Evolutionary conservation across 2,797 vertebrate genomes (phyloP), one percentile per base, ranked within the genome.

Genomic region (Chloroceryle amazona): DNA sequence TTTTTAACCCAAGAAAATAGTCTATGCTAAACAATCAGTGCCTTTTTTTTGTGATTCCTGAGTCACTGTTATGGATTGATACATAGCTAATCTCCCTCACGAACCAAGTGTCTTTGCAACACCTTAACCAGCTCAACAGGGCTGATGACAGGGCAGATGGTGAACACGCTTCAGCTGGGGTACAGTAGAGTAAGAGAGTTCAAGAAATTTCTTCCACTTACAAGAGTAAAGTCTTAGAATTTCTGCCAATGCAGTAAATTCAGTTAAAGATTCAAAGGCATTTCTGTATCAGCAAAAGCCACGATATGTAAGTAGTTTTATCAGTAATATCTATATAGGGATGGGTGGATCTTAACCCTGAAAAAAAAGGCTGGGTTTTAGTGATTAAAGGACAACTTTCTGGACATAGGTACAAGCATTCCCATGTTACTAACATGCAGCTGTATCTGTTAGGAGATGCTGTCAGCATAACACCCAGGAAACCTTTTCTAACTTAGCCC

Each of bases 251-350:
- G 5, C 70, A 73, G 78, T 79, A 78, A 91, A 82, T 89, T 89
- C 80, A 44, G 9, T 62, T 2, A 42, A 33, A 91, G 60, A 55
- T 87, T 85, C 62, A 71, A 86, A 82, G 23, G 28, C 6, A 44
- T 81, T 86, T 75, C 78, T 93, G 51, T 60, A 42, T 87, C 86
- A 93, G 84, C 81, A 80, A 92, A 94, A 89, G 33, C 37, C 60
- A 23, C 0, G 3, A 47, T 26, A 20, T 42, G 4, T 31, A 57
- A 79, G 61, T 8, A 46, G 26, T 25, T 85, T 7, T 86, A 83
- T 86, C 92, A 82, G 51, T 23, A 73, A 44, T 17, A 91, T 82
- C 94, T 94, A 51, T 17, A 51, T 2, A 72, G 54, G 37, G n/a
- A 65, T 7, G 2, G 46, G 25, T 47, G 70, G 85, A 58, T 35